Conservation (phyloP, 2,797 vertebrate species). For the Phaenicophaeus curvirostris region DNA sequence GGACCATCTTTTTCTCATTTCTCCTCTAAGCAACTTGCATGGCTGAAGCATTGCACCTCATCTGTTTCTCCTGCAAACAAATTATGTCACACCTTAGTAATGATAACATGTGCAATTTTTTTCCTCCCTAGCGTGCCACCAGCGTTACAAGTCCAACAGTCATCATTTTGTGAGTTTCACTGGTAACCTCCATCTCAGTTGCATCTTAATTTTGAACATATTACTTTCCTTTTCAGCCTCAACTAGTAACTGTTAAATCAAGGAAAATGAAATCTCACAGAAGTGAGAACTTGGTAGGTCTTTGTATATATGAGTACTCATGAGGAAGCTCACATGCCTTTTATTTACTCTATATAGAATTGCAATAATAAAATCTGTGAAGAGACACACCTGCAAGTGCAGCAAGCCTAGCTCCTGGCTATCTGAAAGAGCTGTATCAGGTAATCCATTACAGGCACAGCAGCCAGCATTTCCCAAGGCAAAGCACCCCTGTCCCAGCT, state of each 20-base stretch:
- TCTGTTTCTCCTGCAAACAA: not conserved
- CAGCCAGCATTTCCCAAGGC: not conserved
- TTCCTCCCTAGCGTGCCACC: not conserved
- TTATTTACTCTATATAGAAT: not conserved
- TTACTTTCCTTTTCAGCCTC: not conserved
- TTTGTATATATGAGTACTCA: no score
- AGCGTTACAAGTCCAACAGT: not conserved
- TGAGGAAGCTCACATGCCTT: not conserved
- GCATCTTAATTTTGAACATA: not conserved
- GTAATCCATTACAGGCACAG: rapidly evolving
- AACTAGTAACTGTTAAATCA: not conserved
- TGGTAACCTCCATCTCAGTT: not conserved
- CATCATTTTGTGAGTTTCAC: not conserved
- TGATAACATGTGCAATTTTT: rapidly evolving
- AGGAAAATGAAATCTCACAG: not conserved
- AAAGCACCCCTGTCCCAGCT: not conserved
- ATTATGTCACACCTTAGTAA: not conserved
- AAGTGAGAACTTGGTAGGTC: not conserved
- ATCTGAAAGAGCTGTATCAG: rapidly evolving
- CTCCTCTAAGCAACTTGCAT: not conserved
- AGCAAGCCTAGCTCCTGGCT: not conserved
- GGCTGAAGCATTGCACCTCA: not conserved
- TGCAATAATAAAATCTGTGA: not conserved
- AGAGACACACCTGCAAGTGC: rapidly evolving
- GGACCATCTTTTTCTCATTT: not conserved